Conservation (phyloP, 2,888 invertebrate species). For the Biston stratarius region DNA sequence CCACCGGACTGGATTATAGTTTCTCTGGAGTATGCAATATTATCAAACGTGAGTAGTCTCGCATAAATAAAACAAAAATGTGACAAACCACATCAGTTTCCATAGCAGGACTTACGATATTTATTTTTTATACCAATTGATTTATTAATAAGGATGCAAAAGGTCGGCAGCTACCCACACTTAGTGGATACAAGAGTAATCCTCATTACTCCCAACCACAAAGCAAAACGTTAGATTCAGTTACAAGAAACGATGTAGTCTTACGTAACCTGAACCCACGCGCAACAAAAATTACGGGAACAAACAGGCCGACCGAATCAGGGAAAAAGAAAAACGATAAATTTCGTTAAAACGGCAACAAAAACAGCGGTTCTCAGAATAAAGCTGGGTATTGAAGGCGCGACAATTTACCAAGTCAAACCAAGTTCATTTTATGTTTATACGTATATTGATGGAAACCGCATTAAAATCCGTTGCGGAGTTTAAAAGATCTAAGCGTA, state of each 20-base stretch:
- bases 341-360: conserved; percentile 75
- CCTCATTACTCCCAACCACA: conserved; percentile 54
- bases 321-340: conserved; percentile 76
- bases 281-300: conserved; percentile 55
- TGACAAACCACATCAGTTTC: too few species aligned
- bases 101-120: too few species aligned
- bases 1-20: too few species aligned
- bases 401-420: conserved; percentile 14
- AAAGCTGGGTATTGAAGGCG: conserved; percentile 54
- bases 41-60: too few species aligned
- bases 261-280: conserved; percentile 40
- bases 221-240: conserved; percentile 61
- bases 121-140: too few species aligned
- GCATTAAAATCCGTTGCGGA: too few species aligned
- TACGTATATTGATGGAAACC: too few species aligned
- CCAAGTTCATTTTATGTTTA: not conserved
- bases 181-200: not conserved
- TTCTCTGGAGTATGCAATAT: too few species aligned
- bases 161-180: not conserved
- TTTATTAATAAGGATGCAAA: too few species aligned
- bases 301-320: conserved; percentile 57
- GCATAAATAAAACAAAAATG: too few species aligned
- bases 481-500: too few species aligned
- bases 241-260: conserved; percentile 48
- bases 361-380: conserved; percentile 63